A percentile compares a stretch with the other conserved stretches of the same genome.
Evolutionary conservation across 2,888 invertebrate genomes (phyloP).

Genomic region (Drosophila histrio): DNA sequence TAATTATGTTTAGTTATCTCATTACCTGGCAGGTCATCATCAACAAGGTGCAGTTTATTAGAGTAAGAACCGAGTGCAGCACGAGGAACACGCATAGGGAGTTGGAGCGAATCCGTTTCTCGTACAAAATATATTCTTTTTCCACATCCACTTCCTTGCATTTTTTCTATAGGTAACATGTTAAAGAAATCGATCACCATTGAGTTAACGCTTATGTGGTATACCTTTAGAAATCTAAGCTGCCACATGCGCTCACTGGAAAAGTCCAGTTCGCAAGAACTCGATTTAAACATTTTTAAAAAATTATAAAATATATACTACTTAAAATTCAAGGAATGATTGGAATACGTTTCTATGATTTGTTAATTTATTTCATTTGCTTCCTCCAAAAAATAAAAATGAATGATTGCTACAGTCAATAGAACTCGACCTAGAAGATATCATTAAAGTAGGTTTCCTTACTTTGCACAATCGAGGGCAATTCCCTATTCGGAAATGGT

Average conservation of each 20-base stretch:
- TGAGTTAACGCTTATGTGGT: neutral
- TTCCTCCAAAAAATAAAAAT: too few relatives aligned
- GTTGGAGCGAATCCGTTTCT: conserved; percentile 33
- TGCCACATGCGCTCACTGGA: neutral
- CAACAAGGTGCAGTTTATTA: conserved; percentile 29
- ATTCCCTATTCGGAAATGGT: too few relatives aligned
- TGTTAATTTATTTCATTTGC: too few relatives aligned
- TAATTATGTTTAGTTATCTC: neutral
- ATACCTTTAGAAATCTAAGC: conserved; percentile 35
- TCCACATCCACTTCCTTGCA: conserved; percentile 48
- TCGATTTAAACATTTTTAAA: neutral
- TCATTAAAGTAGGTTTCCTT: too few relatives aligned
- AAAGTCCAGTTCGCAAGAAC: neutral
- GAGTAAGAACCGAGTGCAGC: conserved; percentile 28
- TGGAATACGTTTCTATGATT: neutral
- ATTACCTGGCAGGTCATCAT: conserved; percentile 15
- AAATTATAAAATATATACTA: neutral
- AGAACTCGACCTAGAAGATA: too few relatives aligned
- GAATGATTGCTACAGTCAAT: too few relatives aligned
- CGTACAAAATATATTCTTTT: conserved; percentile 39
- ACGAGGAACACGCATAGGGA: conserved; percentile 31
- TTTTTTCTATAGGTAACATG: conserved; percentile 12
- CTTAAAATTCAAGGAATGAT: neutral
- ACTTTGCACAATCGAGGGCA: too few relatives aligned
- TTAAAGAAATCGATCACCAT: neutral